Conservation (phyloP, 2,797 vertebrate species). For the Sparus aurata region DNA sequence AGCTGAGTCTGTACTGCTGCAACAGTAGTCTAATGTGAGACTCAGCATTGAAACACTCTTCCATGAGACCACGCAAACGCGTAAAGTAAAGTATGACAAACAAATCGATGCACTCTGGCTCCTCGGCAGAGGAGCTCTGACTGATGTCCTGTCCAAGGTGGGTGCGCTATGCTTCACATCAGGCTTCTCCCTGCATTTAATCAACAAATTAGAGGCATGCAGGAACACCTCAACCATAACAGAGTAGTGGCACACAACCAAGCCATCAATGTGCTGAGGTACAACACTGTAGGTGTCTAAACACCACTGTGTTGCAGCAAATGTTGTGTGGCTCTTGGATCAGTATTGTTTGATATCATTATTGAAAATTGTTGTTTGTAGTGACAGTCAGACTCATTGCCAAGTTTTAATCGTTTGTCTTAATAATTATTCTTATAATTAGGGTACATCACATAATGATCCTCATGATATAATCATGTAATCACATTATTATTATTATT, state of each 20-base stretch:
- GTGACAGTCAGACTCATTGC: neutral
- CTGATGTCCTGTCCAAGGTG: constrained; percentile 37
- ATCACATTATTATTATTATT: neutral
- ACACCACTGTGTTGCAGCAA: neutral
- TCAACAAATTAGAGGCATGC: constrained; percentile 32
- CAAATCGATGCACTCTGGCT: neutral
- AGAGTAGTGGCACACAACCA: neutral
- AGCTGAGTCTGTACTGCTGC: neutral
- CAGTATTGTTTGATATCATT: no score
- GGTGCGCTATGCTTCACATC: constrained; percentile 48
- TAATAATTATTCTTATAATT: neutral
- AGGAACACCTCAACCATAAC: constrained; percentile 13
- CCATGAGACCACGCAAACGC: neutral
- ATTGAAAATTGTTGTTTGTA: no score
- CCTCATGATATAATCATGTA: neutral
- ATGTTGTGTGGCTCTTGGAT: neutral
- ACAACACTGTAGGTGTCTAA: neutral
- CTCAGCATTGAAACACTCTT: neutral
- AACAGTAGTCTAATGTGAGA: neutral
- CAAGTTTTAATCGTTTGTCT: neutral
- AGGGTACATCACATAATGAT: neutral
- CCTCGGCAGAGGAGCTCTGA: neutral
- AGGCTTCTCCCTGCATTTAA: neutral
- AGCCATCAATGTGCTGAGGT: neutral
- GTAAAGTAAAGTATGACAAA: neutral